These are phyloP conservation scores for Tokudaia tokunoshimensis DNA, from an alignment of 2,797 vertebrate genomes.

Conservation along the genomic window DNA sequence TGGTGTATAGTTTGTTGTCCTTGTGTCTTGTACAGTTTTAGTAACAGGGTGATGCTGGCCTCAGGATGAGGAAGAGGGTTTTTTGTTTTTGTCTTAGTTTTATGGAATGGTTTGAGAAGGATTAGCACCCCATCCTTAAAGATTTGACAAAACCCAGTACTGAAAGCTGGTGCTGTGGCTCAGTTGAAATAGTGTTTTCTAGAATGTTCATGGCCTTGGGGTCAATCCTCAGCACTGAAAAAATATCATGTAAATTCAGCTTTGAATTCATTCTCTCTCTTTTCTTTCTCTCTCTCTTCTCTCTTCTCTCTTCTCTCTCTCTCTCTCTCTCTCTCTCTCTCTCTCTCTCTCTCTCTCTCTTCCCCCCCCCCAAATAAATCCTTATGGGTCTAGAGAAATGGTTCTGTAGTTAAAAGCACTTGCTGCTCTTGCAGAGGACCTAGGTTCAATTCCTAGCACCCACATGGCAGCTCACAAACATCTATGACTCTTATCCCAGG, in stretches of 20 bases:
- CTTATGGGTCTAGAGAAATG: neutral
- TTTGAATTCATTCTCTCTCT: neutral
- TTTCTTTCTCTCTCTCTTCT: rapidly evolving
- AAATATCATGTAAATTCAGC: neutral
- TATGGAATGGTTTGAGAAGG: neutral
- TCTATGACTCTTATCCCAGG: neutral
- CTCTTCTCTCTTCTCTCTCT: too few relatives aligned
- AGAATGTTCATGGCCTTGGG: neutral
- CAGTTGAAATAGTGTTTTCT: neutral
- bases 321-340: too few relatives aligned
- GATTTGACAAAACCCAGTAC: neutral
- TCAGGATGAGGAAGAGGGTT: neutral
- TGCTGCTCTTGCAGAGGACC: neutral
- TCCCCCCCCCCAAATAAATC: neutral
- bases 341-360: too few relatives aligned
- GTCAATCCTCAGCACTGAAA: neutral
- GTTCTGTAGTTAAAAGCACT: neutral
- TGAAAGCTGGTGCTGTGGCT: neutral
- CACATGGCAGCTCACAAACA: neutral
- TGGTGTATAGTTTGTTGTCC: neutral
- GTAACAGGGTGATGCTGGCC: neutral
- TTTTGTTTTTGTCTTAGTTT: neutral
- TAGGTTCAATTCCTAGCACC: neutral
- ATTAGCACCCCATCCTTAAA: neutral
- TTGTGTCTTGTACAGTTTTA: neutral